Evolutionary conservation across 2,797 vertebrate genomes (phyloP).

Genomic region (Thalassophryne amazonica): DNA sequence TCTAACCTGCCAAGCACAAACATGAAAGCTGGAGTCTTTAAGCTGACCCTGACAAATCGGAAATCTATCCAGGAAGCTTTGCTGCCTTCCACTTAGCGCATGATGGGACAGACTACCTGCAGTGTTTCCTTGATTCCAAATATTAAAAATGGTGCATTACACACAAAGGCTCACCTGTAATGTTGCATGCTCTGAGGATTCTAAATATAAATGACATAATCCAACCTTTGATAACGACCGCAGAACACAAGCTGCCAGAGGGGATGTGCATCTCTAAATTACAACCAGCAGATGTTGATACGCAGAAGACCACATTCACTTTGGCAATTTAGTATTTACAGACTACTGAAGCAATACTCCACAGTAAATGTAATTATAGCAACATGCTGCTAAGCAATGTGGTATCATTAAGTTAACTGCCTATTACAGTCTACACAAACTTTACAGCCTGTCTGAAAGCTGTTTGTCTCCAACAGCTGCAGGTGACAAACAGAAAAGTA

Average conservation of each 20-base stretch:
- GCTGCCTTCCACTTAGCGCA: not conserved
- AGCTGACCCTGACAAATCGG: constrained; percentile 22
- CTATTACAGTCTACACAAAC: no score
- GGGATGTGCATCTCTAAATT: not conserved
- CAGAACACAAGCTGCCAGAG: not conserved
- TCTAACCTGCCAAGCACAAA: constrained; percentile 17
- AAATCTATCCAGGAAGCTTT: constrained; percentile 14
- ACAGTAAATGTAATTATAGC: not conserved
- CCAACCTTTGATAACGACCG: not conserved
- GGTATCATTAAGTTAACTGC: no score
- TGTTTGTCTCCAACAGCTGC: no score
- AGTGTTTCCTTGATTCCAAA: not conserved
- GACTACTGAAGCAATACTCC: not conserved
- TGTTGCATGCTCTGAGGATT: not conserved
- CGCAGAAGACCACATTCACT: not conserved
- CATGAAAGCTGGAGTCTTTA: no score
- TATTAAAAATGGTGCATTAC: not conserved
- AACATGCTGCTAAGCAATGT: not conserved
- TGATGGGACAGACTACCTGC: not conserved
- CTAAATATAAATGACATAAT: not conserved
- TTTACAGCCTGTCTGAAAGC: no score
- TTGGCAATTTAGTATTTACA: not conserved
- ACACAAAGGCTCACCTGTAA: not conserved
- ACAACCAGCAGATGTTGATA: not conserved
- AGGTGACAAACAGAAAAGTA: not conserved